Base-by-base conservation (phyloP, 2,888 invertebrate species). In the Thecophora atra region DNA sequence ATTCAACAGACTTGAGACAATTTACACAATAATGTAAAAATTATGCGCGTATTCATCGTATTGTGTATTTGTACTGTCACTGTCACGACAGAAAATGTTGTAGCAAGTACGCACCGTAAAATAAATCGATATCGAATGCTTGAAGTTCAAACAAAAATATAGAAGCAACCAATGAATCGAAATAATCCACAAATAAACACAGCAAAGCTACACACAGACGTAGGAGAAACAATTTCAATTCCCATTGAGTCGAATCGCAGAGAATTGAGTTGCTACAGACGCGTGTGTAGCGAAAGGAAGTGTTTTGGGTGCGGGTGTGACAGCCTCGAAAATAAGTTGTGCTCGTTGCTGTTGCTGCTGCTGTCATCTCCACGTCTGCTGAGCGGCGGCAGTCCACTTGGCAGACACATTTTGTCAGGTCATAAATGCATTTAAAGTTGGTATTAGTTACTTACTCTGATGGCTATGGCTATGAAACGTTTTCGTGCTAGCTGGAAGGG, bases 361-460 rank as follows among this genome's bases (percentile, higher is more conserved):
- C 47, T 64, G 44, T 64, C 17, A 47, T 44, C 47, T 44, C 24
- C n/a, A 47, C 21, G 19, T 42, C 42, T 42, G 64, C 8, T 26
- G 26, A 26, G 47, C 7, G 1, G 47, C 24, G 47, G 64, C 47
- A 24, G 47, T 47, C 47, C 64, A 64, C 26, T 64, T 26, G 28
- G 26, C 64, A 64, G 64, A 64, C 47, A 64, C 47, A 47, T 64
- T 64, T 64, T 64, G 44, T 47, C 44, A 44, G 58, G 42, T 56
- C 58, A 68, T 58, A 68, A 58, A 68, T 68, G 68, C 44, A 28
- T 68, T 19, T 42, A 42, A 42, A 30, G 68, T 42, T 44, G 44
- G 28, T 42, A 56, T 56, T 56, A 54, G 21, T 54, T 37, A 37
- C 37, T 37, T 11, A 8, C 37, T 1, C 11, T 6, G 37, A 6